Evolutionary conservation across 2,797 vertebrate species (phyloP), one percentile per base, ranked within the genome.

Genomic region (Mallotus villosus): DNA sequence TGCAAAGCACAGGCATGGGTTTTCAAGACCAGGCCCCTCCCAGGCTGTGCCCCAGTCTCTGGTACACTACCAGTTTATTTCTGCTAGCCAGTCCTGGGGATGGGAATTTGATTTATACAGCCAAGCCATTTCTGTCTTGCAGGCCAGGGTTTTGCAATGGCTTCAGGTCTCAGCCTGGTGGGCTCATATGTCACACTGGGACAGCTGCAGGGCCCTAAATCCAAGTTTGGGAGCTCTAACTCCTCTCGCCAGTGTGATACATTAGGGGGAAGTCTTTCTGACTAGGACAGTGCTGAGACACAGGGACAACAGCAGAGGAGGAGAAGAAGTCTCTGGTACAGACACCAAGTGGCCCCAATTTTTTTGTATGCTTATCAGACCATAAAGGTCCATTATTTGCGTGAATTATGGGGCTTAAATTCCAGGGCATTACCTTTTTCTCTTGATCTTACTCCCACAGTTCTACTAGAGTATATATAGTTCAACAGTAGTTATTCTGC

Each of bases 171-270:
- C 80, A 86, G 73, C 89, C 78, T 77, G 68, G 84, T 74, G 69
- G 79, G 79, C 86, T 92, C 85, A 73, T 89, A 76, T 89, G 75
- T 91, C 85, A 85, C 79, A 84, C 71, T 72, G 73, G 84, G 88
- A 90, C 92, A 94, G 89, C 88, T 92, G 87, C 87, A 90, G 78
- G 64, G 66, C 69, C 69, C 77, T 72, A 72, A 75, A 80, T 78
- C 74, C 79, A 85, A 82, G 77, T 80, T 81, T 80, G 70, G 74
- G 78, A 74, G 78, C 73, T 59, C 58, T 68, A 71, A 60, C 76
- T 69, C 68, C 69, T 72, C 74, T 73, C 71, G 34, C 73, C 41
- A 57, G 49, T 57, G 6, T 19, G 14, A 27, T 34, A 3, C 51
- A n/a, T n/a, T 11, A 51, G 37, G 37, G 64, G 41, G 12, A 14